Evolutionary conservation across 1,140 invertebrate species (phyloP), one percentile per base, ranked within the genome.

Genomic region (Ditylenchus dipsaci): DNA sequence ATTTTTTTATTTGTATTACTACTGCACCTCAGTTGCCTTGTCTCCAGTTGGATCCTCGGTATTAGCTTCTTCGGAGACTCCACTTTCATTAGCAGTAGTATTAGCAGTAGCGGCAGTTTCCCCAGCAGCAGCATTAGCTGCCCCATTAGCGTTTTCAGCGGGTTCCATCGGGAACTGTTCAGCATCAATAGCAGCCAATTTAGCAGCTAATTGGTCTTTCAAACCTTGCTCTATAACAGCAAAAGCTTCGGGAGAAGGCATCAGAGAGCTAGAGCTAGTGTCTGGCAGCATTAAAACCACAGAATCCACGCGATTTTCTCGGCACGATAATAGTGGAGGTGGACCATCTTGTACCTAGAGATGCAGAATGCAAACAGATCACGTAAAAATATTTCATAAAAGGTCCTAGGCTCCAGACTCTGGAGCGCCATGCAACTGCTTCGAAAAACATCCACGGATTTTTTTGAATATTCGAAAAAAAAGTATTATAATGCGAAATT

Each of bases 211-310:
- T 63, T 83, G 82, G 26, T 74, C 72, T 49, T 56, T 64, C 43
- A 83, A 45, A 33, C 21, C 11, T 23, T 74, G 53, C 23, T 67
- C 57, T 11, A 57, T 19, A 13, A 19, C 56, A 58, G 73, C 69
- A 45, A 65, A 75, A 21, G 59, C 61, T 19, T 77, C 72, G 29
- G 57, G 91, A 91, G 94, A 87, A 93, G 92, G 83, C 90, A 86
- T 81, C 88, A 88, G 79, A 38, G n/a, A n/a, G 83, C 90, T 88
- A 87, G 91, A 91, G 84, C 89, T 91, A 90, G 94, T 90, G 88
- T 96, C 93, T 83, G 93, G 93, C 86, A 96, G 89, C 90, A 92
- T 94, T 87, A 95, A 88, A 86, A 95, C 91, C 84, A 94, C 92
- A 84, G 90, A 93, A 89, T 96, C 91, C 85, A 91, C 88, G 81